phyloP scores from a whole-genome alignment of 2,797 vertebrate genomes.

The Bradypus variegatus region DNA sequence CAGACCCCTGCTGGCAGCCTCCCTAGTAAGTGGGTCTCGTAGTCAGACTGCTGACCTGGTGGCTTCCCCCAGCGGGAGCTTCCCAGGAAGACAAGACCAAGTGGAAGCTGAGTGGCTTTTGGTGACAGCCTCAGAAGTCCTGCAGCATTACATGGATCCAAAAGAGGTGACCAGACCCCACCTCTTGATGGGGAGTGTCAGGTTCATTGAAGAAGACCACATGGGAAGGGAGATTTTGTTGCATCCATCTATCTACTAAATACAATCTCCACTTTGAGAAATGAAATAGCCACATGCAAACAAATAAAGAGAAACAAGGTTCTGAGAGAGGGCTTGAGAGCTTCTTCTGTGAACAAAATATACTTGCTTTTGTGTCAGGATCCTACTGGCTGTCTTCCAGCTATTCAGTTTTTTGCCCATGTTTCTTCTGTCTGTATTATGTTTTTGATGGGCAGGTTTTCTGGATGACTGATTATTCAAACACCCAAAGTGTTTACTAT shows the following conservation, averaged over 20 bases:
- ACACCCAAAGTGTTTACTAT: background rate
- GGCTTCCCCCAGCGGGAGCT: background rate
- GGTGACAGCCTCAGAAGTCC: background rate
- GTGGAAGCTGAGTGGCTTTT: background rate
- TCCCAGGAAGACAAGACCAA: background rate
- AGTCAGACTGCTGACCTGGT: background rate
- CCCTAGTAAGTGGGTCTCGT: background rate
- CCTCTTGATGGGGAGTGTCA: background rate
- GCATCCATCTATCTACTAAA: background rate
- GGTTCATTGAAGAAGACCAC: background rate
- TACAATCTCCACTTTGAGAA: background rate
- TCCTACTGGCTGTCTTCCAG: background rate
- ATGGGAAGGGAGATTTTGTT: background rate
- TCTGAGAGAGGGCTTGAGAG: background rate
- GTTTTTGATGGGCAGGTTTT: background rate
- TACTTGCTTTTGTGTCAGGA: accelerated
- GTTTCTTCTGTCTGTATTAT: background rate
- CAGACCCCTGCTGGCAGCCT: background rate
- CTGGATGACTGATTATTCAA: background rate
- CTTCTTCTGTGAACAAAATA: background rate
- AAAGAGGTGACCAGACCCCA: background rate
- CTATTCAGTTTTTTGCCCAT: background rate
- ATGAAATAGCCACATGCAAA: background rate
- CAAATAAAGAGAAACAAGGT: background rate
- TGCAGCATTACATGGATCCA: background rate